A percentile compares a stretch with the other conserved stretches of the same genome.
These are phyloP conservation scores for Agrotis exclamationis DNA, from an alignment of 2,888 invertebrate genomes.

Conservation along the genomic window DNA sequence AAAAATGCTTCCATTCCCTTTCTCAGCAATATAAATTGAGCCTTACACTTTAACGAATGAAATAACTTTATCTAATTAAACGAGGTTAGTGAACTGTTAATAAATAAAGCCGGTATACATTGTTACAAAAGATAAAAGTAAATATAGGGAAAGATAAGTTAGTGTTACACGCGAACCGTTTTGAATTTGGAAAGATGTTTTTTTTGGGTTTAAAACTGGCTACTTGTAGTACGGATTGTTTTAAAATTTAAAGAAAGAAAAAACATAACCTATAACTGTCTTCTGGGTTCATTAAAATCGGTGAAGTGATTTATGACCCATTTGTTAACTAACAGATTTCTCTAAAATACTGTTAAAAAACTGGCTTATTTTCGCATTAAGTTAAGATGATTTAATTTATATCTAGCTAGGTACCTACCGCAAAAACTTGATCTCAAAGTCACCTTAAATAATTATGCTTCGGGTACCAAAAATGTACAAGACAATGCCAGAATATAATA, in stretches of 20 bases:
- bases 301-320: too few relatives aligned
- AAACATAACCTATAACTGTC: too few relatives aligned
- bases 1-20: neutral
- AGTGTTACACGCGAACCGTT: slow-evolving; percentile 45
- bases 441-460: neutral
- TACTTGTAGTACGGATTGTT: neutral
- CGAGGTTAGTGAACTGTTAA: slow-evolving; percentile 75
- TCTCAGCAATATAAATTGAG: slow-evolving; percentile 1
- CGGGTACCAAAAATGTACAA: neutral
- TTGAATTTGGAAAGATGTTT: slow-evolving; percentile 36
- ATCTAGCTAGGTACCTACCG: neutral
- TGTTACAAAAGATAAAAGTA: slow-evolving; percentile 65
- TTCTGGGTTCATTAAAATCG: too few relatives aligned
- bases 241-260: neutral
- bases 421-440: slow-evolving; percentile 2
- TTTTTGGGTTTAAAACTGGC: neutral
- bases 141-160: slow-evolving; percentile 57
- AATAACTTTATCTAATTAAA: slow-evolving; percentile 73
- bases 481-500: neutral
- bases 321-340: too few relatives aligned
- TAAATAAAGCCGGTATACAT: slow-evolving; percentile 69
- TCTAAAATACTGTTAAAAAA: too few relatives aligned
- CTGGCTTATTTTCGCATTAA: too few relatives aligned
- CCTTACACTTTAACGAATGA: slow-evolving; percentile 62
- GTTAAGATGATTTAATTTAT: too few relatives aligned